These are phyloP conservation scores for Thamnaconus septentrionalis DNA, from an alignment of 2,113 vertebrate genomes.

Conservation along the genomic window DNA sequence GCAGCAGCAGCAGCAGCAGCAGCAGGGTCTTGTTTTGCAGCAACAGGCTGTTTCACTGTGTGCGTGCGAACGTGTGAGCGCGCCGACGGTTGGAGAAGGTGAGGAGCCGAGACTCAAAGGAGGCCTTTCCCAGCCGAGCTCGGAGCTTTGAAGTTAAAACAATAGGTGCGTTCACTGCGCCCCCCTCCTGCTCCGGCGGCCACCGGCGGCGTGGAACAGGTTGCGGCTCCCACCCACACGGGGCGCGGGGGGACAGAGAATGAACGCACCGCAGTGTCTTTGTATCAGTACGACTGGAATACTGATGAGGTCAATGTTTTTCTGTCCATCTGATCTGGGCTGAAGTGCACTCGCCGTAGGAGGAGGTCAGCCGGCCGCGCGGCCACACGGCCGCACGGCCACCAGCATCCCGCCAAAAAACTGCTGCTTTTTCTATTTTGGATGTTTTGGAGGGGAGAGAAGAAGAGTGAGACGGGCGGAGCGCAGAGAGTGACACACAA, in stretches of 20 bases:
- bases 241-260: conserved; percentile 27
- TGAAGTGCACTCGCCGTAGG: conserved; percentile 35
- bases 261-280: conserved; percentile 29
- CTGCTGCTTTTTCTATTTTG: conserved; percentile 31
- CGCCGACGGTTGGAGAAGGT: not conserved
- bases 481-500: conserved; percentile 20
- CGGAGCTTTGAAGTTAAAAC: conserved; percentile 3
- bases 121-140: conserved; percentile 31
- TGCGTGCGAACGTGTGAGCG: not conserved
- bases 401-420: conserved; percentile 6
- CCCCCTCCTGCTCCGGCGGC: conserved; percentile 38
- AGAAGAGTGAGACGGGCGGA: conserved; percentile 14
- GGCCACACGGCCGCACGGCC: conserved; percentile 1
- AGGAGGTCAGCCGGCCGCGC: conserved; percentile 29
- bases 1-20: conserved; percentile 44
- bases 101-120: conserved; percentile 18
- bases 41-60: conserved; percentile 48
- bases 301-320: conserved; percentile 53
- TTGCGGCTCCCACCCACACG: conserved; percentile 54
- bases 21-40: conserved; percentile 27
- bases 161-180: conserved; percentile 40
- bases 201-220: conserved; percentile 28
- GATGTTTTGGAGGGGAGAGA: conserved; percentile 9
- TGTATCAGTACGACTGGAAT: conserved; percentile 30
- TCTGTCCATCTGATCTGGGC: conserved; percentile 18